These are phyloP conservation scores for Catharus ustulatus DNA, from an alignment of 2,797 vertebrate genomes.

Conservation along the genomic window DNA sequence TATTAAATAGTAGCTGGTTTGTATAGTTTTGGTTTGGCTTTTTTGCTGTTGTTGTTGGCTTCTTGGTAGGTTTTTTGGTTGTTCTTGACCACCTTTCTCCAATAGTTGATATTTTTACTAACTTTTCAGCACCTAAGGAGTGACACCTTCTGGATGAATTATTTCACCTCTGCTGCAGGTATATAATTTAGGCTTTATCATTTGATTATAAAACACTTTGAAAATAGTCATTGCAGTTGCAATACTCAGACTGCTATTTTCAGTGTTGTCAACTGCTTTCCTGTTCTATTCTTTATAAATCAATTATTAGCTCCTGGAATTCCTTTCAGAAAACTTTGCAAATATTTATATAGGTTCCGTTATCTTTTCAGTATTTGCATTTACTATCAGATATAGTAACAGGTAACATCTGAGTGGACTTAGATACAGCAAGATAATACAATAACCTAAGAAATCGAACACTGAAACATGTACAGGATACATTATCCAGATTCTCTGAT, in stretches of 20 bases:
- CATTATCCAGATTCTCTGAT: neutral
- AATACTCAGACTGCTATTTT: constrained; percentile 59
- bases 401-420: neutral
- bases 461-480: neutral
- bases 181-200: constrained; percentile 77
- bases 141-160: constrained; percentile 68
- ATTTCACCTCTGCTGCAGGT: constrained; percentile 78
- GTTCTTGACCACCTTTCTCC: constrained; percentile 71
- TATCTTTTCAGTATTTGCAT: neutral
- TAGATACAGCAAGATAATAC: neutral
- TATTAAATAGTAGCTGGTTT: neutral
- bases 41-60: neutral
- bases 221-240: constrained; percentile 49
- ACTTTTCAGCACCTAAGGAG: constrained; percentile 51
- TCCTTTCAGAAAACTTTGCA: neutral
- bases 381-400: neutral
- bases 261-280: neutral
- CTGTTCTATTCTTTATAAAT: neutral
- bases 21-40: neutral
- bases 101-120: constrained; percentile 48
- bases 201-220: constrained; percentile 72
- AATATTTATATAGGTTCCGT: neutral
- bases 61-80: neutral
- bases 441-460: neutral
- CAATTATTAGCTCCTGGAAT: neutral